Percentiles rank a stretch among this genome's conserved stretches.
Evolutionary conservation across 2,113 vertebrate genomes (phyloP).

Genomic region (Tinamus guttatus): DNA sequence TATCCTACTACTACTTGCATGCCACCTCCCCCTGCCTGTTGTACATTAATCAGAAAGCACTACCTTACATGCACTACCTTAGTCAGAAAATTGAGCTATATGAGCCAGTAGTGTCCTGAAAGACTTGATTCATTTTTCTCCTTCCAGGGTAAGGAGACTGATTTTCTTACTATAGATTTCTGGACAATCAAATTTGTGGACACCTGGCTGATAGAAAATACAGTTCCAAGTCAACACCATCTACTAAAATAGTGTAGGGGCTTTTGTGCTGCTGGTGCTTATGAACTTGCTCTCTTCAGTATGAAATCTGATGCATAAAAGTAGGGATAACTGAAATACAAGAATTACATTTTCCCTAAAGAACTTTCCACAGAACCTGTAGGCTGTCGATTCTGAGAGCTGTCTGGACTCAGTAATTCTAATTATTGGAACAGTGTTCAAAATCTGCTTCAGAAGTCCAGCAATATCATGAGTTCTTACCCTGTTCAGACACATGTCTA

Average conservation of each 20-base stretch:
- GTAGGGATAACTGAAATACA: not conserved
- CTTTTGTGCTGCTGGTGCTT: not conserved
- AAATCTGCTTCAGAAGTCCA: not conserved
- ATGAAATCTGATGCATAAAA: not conserved
- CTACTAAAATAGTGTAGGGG: not conserved
- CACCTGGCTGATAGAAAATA: not conserved
- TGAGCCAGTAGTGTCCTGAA: not conserved
- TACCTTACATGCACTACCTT: not conserved
- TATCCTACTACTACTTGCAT: not conserved
- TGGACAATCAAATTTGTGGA: not conserved
- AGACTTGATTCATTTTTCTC: not conserved
- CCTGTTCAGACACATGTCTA: not conserved
- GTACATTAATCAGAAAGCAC: not conserved
- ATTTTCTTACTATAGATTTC: not conserved
- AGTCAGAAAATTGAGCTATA: not conserved
- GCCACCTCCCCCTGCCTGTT: not conserved
- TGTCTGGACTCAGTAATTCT: not conserved
- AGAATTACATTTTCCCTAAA: fast-evolving
- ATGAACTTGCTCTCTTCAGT: not conserved
- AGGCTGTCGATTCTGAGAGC: not conserved
- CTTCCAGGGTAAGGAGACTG: not conserved
- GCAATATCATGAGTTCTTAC: not conserved
- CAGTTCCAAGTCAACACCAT: not conserved
- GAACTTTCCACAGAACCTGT: not conserved
- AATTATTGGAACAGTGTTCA: not conserved